Conservation (phyloP, 2,113 vertebrate genomes). For the Serranochromis macrocephalus region DNA sequence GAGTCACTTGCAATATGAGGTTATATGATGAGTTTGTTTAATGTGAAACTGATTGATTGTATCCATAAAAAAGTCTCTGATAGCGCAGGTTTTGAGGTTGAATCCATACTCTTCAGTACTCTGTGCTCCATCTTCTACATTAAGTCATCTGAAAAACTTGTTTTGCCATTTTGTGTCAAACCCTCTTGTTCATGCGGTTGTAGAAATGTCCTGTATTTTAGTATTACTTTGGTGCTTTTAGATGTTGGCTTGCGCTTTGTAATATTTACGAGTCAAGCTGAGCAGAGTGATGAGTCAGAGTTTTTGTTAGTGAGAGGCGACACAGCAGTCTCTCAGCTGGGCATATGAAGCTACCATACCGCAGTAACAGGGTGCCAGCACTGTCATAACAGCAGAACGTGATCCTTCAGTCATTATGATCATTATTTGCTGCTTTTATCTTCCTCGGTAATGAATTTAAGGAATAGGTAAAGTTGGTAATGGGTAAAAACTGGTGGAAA, state of each 20-base stretch:
- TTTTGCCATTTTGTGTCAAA: neutral
- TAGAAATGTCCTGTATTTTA: neutral
- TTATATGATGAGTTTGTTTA: neutral
- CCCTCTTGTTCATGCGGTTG: neutral
- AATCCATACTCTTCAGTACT: neutral
- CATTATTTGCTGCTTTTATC: neutral
- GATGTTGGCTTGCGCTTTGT: neutral
- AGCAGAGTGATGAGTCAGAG: constrained; percentile 21
- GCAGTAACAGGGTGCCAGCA: neutral
- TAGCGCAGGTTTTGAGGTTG: neutral
- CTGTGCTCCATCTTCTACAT: neutral
- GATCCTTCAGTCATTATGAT: neutral
- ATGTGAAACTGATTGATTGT: neutral
- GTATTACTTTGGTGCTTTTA: neutral
- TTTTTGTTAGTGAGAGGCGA: neutral
- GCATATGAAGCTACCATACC: neutral
- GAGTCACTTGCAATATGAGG: neutral
- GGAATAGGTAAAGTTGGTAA: neutral
- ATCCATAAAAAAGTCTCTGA: neutral
- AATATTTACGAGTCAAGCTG: constrained; percentile 9
- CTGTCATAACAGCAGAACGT: neutral
- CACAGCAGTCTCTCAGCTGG: constrained; percentile 4
- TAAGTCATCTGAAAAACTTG: neutral
- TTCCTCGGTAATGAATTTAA: neutral
- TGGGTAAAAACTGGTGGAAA: neutral